Base-by-base conservation (phyloP, 2,888 invertebrate species). In the Aproaerema taeniolella region DNA sequence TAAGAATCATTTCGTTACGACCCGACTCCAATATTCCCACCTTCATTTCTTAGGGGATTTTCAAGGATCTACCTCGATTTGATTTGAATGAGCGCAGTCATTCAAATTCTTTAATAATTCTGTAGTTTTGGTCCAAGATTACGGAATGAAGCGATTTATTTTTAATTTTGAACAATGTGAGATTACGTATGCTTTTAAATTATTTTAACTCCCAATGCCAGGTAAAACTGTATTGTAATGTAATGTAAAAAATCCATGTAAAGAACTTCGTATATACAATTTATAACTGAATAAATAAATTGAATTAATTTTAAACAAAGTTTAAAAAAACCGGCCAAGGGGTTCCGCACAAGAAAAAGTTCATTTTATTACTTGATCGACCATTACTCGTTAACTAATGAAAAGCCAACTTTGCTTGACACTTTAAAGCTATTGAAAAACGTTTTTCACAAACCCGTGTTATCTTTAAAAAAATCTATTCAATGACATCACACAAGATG, bases 101-200 rank as follows among this genome's bases (percentile, higher is more conserved):
- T 67, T 66, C 61, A 58, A 59, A 68, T 63, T 61, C 61, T 66
- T 63, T 61, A 61, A 66, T 66, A 67, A 64, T 61, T 63, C 55
- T 39, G 16, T 12, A 12, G 26, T 4, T 38, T 4, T 39, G 51
- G 47, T 34, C 0, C 13, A 52, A 49, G 40, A 14, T 10, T 12
- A 1, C 5, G 25, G n/a, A 6, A 1, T 12, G 16, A 2, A 40
- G 34, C 34, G 40, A 7, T 26, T 33, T 12, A 8, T 3, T 17
- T 32, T 20, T 2, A 24, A 6, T 9, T 26, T 26, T 9, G n/a
- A 26, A 20, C 20, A 20, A 7, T 20, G 20, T 20, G 20, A 20
- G 20, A 6, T 7, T 6, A 20, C 20, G 7, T 6, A 20, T 7
- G 7, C 7, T 20, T 6, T 20, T 20, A 7, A 7, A 6, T 20